Evolutionary conservation across 2,797 vertebrate genomes (phyloP), one percentile per base, ranked within the genome.

Genomic region (Dromococcyx pavoninus): DNA sequence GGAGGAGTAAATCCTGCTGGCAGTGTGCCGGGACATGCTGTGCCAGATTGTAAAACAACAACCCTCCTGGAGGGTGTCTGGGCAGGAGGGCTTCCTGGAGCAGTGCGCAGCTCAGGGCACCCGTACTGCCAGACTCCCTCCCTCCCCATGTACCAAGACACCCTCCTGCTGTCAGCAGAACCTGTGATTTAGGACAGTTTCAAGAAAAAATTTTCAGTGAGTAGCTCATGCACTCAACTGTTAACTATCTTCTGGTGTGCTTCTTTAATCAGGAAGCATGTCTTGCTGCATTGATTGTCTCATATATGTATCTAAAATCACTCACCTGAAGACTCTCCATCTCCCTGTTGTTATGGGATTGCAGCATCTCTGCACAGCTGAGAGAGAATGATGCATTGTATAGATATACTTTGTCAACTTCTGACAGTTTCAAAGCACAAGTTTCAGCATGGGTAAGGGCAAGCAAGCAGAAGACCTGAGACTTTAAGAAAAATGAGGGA

Each of bases 21-120:
- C 43, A 11, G 4, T 0, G 14, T 11, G 39, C 53, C 3, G 7
- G 69, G 65, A 16, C 58, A 13, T 0, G 0, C 30, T 12, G 56
- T 25, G 23, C 33, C 3, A 2, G 27, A 3, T 17, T 3, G 9
- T 44, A 16, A 44, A 64, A 19, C 17, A 21, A 58, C 35, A 24
- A 35, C 13, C 24, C 30, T 33, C 50, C 6, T 1, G 4, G 58
- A 44, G 46, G 33, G 30, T 53, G 41, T 53, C 41, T 2, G 0
- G 2, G 27, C 10, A 32, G 60, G 44, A 62, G 28, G 27, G 27
- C 53, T 71, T 32, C 64, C 16, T 0, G 0, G 33, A 35, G 53
- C 54, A 33, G 7, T 0, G 1, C 2, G 21, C n/a, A 15, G 21
- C 17, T 25, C 24, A 11, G 53, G 30, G 41, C n/a, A 25, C 16